Conservation (phyloP, 1,140 invertebrate genomes). For the Drosophila sturtevanti region DNA sequence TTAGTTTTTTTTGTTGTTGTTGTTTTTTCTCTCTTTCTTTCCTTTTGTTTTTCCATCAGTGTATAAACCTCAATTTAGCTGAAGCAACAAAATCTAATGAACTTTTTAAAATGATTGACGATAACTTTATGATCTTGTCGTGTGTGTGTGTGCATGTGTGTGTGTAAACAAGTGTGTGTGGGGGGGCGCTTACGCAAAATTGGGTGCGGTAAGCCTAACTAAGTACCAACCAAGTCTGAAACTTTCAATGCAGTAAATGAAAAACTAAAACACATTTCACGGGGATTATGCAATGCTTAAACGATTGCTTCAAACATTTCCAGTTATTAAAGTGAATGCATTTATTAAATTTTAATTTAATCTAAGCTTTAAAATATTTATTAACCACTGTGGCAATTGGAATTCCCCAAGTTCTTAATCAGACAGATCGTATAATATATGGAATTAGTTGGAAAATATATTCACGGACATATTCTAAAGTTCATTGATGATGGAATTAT, state of each 20-base stretch:
- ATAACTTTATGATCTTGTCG: neutral
- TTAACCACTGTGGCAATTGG: too few species aligned
- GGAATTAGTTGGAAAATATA: too few species aligned
- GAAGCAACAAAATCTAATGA: slow-evolving; percentile 58
- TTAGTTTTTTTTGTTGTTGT: slow-evolving; percentile 32
- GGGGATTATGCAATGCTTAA: too few species aligned
- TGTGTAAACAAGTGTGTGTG: neutral
- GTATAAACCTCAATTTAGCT: slow-evolving; percentile 43
- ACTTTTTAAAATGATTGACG: slow-evolving; percentile 63
- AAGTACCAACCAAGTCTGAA: neutral
- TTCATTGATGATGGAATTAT: too few species aligned
- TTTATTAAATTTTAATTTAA: too few species aligned
- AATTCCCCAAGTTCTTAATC: too few species aligned
- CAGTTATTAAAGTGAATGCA: too few species aligned
- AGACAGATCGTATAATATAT: too few species aligned
- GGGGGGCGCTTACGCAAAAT: neutral
- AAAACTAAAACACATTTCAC: neutral
- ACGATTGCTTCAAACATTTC: too few species aligned
- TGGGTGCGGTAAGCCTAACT: neutral
- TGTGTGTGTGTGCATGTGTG: neutral
- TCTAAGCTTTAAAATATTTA: too few species aligned
- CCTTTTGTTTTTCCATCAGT: slow-evolving; percentile 32
- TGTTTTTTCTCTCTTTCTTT: slow-evolving; percentile 23
- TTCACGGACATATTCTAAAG: too few species aligned
- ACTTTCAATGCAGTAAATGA: neutral